Percentiles rank a stretch among this genome's conserved stretches.
Evolutionary conservation across 37 sponge, comb jelly and placozoan species (phyloP).

Genomic region (Halisarca cf. caerulea): DNA sequence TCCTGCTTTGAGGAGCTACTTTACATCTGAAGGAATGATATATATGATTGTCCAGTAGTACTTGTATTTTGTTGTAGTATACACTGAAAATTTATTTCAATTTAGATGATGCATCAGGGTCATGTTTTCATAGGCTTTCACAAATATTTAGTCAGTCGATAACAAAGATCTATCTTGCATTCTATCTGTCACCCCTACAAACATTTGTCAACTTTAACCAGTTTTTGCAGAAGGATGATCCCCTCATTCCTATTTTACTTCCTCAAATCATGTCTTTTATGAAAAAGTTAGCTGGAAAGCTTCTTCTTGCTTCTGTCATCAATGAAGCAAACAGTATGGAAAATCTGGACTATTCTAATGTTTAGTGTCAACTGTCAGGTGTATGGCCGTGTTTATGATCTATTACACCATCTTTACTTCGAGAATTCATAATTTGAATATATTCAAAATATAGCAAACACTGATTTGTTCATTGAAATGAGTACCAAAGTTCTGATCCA

Average conservation of each 20-base stretch:
- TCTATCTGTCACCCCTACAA: slow-evolving; percentile 36
- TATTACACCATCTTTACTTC: not conserved
- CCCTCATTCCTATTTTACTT: slow-evolving; percentile 33
- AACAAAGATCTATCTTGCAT: slow-evolving; percentile 44
- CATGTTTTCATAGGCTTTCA: slow-evolving; percentile 30
- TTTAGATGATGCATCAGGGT: slow-evolving; percentile 2
- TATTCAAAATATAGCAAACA: no score
- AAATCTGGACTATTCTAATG: not conserved
- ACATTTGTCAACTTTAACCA: slow-evolving; percentile 23
- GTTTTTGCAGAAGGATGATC: slow-evolving; percentile 46
- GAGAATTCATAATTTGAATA: not conserved
- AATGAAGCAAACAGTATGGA: slow-evolving; percentile 19
- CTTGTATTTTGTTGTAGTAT: not conserved
- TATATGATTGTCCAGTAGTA: not conserved
- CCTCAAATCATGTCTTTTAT: slow-evolving; percentile 28
- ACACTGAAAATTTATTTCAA: not conserved
- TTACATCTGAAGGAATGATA: slow-evolving; percentile 1
- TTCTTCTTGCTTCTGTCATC: slow-evolving; percentile 22
- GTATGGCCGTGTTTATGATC: not conserved
- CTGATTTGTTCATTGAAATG: no score
- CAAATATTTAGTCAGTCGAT: slow-evolving; percentile 1
- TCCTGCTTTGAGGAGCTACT: slow-evolving; percentile 39
- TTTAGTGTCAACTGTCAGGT: slow-evolving; percentile 33
- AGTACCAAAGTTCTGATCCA: not conserved
- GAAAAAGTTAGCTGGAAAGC: slow-evolving; percentile 40